Evolutionary conservation across 2,113 vertebrate genomes (phyloP).

Genomic region (Semnornis frantzii): DNA sequence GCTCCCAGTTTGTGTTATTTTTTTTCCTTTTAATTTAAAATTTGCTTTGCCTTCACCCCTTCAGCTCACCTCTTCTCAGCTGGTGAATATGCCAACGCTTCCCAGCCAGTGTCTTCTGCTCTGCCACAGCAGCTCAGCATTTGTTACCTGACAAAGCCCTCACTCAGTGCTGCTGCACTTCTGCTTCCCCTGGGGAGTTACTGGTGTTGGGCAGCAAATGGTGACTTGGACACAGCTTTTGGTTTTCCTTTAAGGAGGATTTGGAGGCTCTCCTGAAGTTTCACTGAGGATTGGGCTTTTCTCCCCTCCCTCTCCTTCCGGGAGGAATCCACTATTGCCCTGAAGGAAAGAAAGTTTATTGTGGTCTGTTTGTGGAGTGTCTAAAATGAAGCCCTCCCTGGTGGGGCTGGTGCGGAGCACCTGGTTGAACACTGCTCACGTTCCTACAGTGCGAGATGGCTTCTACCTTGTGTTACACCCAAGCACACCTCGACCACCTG

Average conservation of each 20-base stretch:
- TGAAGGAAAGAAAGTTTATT: not conserved
- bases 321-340: not conserved
- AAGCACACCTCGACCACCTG: rapidly evolving
- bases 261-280: not conserved
- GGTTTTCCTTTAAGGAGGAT: not conserved
- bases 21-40: not conserved
- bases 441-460: rapidly evolving
- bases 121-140: not conserved
- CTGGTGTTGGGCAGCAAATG: not conserved
- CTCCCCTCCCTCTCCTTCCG: not conserved
- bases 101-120: not conserved
- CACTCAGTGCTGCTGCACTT: not conserved
- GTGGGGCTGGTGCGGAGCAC: not conserved
- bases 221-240: not conserved
- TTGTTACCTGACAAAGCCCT: not conserved
- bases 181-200: not conserved
- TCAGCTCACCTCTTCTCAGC: not conserved
- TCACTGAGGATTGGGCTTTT: not conserved
- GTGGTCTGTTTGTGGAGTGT: not conserved
- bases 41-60: not conserved
- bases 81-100: not conserved
- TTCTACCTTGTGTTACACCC: not conserved
- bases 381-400: not conserved
- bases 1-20: not conserved
- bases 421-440: rapidly evolving